These are phyloP conservation scores for Melinaea menophilus DNA, from an alignment of 2,888 invertebrate genomes.

Conservation along the genomic window DNA sequence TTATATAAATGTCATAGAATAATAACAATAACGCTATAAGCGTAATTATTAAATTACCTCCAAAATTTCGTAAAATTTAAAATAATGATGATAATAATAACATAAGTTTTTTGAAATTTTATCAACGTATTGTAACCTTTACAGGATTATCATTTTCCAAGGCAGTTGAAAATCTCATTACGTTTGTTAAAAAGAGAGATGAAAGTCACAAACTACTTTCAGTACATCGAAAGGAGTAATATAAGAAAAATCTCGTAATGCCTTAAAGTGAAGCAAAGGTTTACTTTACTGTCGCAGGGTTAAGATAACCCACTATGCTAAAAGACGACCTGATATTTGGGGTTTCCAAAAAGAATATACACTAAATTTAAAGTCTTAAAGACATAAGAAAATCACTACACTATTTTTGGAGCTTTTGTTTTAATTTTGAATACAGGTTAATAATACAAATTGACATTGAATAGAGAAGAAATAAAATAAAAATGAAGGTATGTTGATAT, in stretches of 20 bases:
- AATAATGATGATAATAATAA: too few species aligned
- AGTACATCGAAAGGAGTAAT: background rate
- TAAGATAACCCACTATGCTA: background rate
- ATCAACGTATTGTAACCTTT: too few species aligned
- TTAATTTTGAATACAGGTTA: background rate
- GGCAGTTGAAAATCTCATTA: too few species aligned
- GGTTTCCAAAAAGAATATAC: background rate
- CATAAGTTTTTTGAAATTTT: too few species aligned
- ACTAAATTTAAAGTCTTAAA: background rate
- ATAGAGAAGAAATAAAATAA: background rate
- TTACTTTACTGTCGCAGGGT: constrained; percentile 1
- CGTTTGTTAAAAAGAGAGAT: too few species aligned
- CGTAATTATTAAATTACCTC: too few species aligned
- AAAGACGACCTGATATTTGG: constrained; percentile 1
- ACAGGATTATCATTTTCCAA: too few species aligned
- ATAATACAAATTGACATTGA: background rate
- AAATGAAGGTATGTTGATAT: constrained; percentile 10
- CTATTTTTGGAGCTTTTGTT: background rate
- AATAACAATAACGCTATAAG: too few species aligned
- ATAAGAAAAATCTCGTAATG: background rate
- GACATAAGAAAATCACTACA: too few species aligned
- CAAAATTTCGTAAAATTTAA: too few species aligned
- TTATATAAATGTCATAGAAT: too few species aligned
- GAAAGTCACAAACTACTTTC: too few species aligned
- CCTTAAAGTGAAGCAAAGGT: constrained; percentile 1